Percentiles rank a stretch among this genome's conserved stretches.
Evolutionary conservation across 2,888 invertebrate species (phyloP).

Genomic region (Micoletzkya japonica): DNA sequence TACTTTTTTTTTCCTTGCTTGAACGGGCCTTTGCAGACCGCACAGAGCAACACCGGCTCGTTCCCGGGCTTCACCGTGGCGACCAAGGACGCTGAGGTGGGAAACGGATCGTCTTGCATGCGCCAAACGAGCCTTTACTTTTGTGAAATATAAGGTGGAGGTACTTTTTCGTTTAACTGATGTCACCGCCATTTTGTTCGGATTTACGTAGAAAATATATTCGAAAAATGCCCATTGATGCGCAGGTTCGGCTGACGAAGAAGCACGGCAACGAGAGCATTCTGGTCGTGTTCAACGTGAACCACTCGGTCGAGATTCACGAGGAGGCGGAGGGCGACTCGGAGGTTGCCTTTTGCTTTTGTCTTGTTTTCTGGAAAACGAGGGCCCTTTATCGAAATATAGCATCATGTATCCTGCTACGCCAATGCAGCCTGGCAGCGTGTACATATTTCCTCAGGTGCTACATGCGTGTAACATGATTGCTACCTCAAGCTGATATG

Average conservation of each 20-base stretch:
- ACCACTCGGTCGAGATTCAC: constrained; percentile 88
- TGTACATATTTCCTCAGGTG: no score
- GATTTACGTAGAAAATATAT: neutral
- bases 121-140: no score
- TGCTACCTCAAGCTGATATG: no score
- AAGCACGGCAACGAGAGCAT: constrained; percentile 75
- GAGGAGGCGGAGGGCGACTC: constrained; percentile 51
- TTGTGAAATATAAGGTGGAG: no score
- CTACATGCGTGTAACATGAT: no score
- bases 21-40: neutral
- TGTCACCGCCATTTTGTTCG: neutral
- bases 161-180: no score
- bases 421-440: neutral
- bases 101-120: no score
- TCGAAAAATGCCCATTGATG: neutral
- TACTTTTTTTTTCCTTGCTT: neutral
- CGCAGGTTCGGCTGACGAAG: constrained; percentile 75
- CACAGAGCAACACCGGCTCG: constrained; percentile 68
- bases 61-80: constrained; percentile 82
- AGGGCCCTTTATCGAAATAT: neutral
- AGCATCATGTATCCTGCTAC: neutral
- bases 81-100: constrained; percentile 64
- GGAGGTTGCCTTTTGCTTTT: constrained; percentile 14
- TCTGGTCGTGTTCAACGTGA: constrained; percentile 84
- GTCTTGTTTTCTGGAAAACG: neutral